phyloP scores from a whole-genome alignment of 2,113 vertebrate species.

The Pteropus alecto region DNA sequence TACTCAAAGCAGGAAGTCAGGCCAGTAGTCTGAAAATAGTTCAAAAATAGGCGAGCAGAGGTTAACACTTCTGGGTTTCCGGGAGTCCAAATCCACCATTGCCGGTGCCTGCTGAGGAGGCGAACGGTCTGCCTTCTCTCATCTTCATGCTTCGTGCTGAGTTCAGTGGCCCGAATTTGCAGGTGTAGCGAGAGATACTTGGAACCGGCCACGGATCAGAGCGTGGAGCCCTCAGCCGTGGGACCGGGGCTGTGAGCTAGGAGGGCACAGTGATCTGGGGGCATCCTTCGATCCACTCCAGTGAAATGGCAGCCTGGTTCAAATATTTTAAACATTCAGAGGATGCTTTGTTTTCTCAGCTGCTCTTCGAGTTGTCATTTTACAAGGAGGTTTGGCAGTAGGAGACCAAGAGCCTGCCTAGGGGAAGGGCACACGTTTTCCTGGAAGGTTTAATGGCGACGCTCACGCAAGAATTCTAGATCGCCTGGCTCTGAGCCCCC shows the following conservation, averaged over 20 bases:
- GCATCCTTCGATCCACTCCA: not conserved
- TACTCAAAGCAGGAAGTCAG: not conserved
- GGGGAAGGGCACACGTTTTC: not conserved
- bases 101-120: not conserved
- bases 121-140: not conserved
- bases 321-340: not conserved
- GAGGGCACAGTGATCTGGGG: not conserved
- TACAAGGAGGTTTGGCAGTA: not conserved
- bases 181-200: too few relatives aligned
- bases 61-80: not conserved
- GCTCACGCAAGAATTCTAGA: not conserved
- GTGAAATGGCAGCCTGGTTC: not conserved
- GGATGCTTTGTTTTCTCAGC: conserved; percentile 51
- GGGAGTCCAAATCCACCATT: not conserved
- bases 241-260: accelerated
- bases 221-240: not conserved
- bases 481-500: not conserved
- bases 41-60: not conserved
- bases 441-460: not conserved
- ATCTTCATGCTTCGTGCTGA: accelerated
- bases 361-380: not conserved
- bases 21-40: not conserved
- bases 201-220: not conserved
- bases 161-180: not conserved
- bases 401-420: not conserved